phyloP scores from a whole-genome alignment of 2,113 vertebrate species.

The Dipodomys stephensi region DNA sequence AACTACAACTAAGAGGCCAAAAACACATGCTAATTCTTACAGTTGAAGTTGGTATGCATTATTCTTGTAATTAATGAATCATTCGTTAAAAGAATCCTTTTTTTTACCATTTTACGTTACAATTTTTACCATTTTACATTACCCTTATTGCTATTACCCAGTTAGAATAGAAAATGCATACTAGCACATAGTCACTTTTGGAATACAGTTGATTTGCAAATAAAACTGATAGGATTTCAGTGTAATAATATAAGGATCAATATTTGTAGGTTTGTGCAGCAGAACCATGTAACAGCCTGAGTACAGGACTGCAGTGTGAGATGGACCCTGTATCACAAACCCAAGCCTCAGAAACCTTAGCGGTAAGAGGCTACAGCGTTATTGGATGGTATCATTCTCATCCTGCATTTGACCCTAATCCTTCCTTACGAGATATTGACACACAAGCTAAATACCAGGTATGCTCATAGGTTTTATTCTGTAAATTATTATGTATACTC shows the following conservation, averaged over 20 bases:
- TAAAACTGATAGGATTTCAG: constrained; percentile 22
- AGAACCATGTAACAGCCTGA: constrained; percentile 97
- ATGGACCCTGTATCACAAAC: constrained; percentile 99
- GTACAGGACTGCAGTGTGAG: constrained; percentile 98
- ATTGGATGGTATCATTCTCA: constrained; percentile 99
- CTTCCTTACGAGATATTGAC: constrained; percentile 96
- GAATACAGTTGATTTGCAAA: constrained; percentile 23
- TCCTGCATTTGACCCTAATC: constrained; percentile 96
- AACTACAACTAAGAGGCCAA: neutral
- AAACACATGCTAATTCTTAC: constrained; percentile 9
- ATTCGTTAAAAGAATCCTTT: constrained; percentile 18
- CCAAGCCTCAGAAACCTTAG: constrained; percentile 94
- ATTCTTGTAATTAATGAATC: constrained; percentile 18
- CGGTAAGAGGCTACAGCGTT: constrained; percentile 90
- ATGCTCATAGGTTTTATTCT: neutral
- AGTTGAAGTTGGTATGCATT: neutral
- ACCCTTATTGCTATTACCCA: neutral
- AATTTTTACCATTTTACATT: neutral
- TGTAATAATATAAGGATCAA: constrained; percentile 45
- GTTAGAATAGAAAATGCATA: constrained; percentile 17
- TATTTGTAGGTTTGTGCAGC: constrained; percentile 92
- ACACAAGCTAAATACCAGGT: constrained; percentile 99
- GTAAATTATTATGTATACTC: neutral
- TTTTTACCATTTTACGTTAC: neutral
- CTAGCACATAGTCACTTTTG: neutral